These are phyloP conservation scores for Rousettus leschenaultii DNA, from an alignment of 2,113 vertebrate species.

Conservation along the genomic window DNA sequence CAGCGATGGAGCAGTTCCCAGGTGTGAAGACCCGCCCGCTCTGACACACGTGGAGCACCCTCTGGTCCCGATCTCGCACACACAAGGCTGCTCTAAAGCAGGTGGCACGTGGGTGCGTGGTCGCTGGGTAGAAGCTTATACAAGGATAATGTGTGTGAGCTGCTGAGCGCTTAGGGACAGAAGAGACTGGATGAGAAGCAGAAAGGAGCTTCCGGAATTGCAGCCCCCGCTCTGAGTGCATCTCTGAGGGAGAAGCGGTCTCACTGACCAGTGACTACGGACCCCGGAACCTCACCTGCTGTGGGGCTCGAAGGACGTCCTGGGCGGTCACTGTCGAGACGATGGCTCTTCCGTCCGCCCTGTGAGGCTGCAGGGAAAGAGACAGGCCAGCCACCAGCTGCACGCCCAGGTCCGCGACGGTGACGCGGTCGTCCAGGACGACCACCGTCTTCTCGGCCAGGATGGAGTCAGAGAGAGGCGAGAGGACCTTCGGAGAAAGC, in stretches of 20 bases:
- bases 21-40: not conserved
- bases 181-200: not conserved
- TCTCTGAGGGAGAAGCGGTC: rapidly evolving
- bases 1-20: not conserved
- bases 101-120: rapidly evolving
- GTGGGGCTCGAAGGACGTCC: constrained; percentile 88
- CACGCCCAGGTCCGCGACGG: constrained; percentile 91
- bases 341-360: constrained; percentile 86
- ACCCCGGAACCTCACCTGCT: constrained; percentile 83
- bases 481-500: constrained; percentile 87
- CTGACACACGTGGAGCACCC: not conserved
- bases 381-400: constrained; percentile 92
- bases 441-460: constrained; percentile 96
- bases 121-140: not conserved
- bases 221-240: rapidly evolving
- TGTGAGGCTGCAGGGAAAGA: constrained; percentile 86
- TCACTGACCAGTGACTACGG: rapidly evolving
- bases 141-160: rapidly evolving
- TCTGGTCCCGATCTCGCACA: not conserved
- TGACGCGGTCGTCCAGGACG: constrained; percentile 94
- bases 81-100: not conserved
- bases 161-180: not conserved
- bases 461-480: constrained; percentile 95
- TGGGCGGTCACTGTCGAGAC: constrained; percentile 87
- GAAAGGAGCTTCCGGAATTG: not conserved